Conservation (phyloP, 2,888 invertebrate genomes). For the Apotomis capreana region DNA sequence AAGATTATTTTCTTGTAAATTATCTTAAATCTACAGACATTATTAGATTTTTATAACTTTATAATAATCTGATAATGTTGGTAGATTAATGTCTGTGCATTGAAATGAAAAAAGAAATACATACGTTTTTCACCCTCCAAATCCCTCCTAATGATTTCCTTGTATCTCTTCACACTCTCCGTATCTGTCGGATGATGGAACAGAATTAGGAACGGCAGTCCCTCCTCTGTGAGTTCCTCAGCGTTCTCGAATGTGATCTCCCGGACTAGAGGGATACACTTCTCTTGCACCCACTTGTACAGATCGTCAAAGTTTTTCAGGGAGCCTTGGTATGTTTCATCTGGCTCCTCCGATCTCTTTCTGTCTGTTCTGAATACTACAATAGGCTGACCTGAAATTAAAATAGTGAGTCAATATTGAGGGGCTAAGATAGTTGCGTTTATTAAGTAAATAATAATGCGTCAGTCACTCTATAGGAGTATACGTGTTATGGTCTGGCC, state of each 20-base stretch:
- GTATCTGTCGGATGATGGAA: constrained; percentile 94
- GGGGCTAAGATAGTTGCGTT: too few species aligned
- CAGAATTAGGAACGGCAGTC: constrained; percentile 97
- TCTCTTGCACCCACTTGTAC: constrained; percentile 94
- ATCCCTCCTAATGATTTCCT: constrained; percentile 89
- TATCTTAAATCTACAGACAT: too few species aligned
- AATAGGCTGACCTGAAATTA: constrained; percentile 86
- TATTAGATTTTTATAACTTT: too few species aligned
- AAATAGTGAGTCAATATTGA: constrained; percentile 10
- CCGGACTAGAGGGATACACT: constrained; percentile 97
- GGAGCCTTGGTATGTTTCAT: constrained; percentile 92
- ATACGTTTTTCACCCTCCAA: constrained; percentile 95
- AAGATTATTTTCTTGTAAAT: too few species aligned
- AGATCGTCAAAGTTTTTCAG: constrained; percentile 91
- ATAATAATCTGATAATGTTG: too few species aligned
- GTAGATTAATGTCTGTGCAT: too few species aligned
- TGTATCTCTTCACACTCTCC: constrained; percentile 93
- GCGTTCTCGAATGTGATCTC: constrained; percentile 99
- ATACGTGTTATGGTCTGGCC: too few species aligned
- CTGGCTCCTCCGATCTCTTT: constrained; percentile 90
- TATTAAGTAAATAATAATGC: neutral
- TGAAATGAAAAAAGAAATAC: constrained; percentile 51
- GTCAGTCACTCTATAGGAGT: too few species aligned
- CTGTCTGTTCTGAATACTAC: constrained; percentile 92
- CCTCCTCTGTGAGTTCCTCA: constrained; percentile 99